phyloP scores from a whole-genome alignment of 2,113 vertebrate genomes.

The Tychaedon coryphoeus region DNA sequence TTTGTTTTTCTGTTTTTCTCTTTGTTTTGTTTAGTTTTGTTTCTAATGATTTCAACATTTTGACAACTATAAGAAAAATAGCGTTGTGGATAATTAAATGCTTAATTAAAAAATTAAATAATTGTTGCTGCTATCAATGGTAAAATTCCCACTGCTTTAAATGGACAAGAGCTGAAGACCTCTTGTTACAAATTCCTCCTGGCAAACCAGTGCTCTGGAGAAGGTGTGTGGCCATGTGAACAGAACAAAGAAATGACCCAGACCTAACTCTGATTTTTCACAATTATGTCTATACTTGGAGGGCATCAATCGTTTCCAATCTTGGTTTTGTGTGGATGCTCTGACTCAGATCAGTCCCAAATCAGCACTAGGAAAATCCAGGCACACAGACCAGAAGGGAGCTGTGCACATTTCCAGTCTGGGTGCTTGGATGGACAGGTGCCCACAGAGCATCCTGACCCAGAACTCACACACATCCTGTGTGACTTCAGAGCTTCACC shows the following conservation, averaged over 20 bases:
- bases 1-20: neutral
- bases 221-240: neutral
- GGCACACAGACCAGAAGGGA: neutral
- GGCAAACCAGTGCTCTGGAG: neutral
- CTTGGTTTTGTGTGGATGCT: neutral
- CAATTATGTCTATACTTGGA: neutral
- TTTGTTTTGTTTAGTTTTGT: neutral
- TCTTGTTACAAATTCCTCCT: neutral
- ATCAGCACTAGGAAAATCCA: neutral
- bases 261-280: neutral
- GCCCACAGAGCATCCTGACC: fast-evolving
- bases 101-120: too few species aligned
- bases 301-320: neutral
- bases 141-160: neutral
- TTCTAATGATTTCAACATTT: neutral
- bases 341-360: neutral
- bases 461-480: neutral
- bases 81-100: neutral
- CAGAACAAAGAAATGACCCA: neutral
- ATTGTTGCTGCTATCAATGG: neutral
- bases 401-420: neutral
- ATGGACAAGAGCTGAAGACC: neutral
- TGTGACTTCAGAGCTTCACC: neutral
- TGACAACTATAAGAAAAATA: neutral
- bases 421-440: neutral